A percentile compares a stretch with the other conserved stretches of the same genome.
Evolutionary conservation across 2,113 vertebrate genomes (phyloP).

Genomic region (Nibea albiflora): DNA sequence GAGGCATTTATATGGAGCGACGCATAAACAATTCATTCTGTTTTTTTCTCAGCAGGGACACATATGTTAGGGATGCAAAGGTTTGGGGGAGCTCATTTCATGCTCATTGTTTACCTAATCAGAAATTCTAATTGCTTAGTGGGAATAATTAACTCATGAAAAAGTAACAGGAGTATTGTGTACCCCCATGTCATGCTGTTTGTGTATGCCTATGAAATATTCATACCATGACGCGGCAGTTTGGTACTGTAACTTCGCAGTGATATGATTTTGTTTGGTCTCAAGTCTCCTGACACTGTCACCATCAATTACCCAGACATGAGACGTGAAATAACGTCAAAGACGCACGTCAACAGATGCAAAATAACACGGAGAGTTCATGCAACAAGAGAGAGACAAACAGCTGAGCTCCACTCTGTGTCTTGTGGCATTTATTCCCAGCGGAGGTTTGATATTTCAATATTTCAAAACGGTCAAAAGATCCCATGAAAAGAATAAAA

Average conservation of each 20-base stretch:
- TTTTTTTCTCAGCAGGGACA: constrained; percentile 43
- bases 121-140: constrained; percentile 68
- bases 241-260: constrained; percentile 42
- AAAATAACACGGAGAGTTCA: constrained; percentile 22
- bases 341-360: constrained; percentile 22
- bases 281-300: constrained; percentile 52
- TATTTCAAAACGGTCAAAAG: neutral
- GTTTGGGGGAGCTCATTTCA: constrained; percentile 68
- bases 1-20: constrained; percentile 37
- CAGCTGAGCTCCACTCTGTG: neutral
- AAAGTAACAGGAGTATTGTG: constrained; percentile 48
- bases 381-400: neutral
- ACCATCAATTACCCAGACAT: constrained; percentile 56
- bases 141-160: constrained; percentile 64
- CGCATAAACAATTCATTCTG: constrained; percentile 43
- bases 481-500: neutral
- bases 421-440: neutral
- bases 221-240: constrained; percentile 61
- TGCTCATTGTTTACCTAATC: constrained; percentile 73
- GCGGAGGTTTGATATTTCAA: neutral
- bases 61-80: constrained; percentile 58
- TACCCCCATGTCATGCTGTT: constrained; percentile 58
- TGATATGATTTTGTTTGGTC: constrained; percentile 60
- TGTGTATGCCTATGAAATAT: constrained; percentile 71
- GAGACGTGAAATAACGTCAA: constrained; percentile 44